A percentile compares a stretch with the other conserved stretches of the same genome.
Conservation (phyloP, 2,797 vertebrate species). For the Xenops minutus region DNA sequence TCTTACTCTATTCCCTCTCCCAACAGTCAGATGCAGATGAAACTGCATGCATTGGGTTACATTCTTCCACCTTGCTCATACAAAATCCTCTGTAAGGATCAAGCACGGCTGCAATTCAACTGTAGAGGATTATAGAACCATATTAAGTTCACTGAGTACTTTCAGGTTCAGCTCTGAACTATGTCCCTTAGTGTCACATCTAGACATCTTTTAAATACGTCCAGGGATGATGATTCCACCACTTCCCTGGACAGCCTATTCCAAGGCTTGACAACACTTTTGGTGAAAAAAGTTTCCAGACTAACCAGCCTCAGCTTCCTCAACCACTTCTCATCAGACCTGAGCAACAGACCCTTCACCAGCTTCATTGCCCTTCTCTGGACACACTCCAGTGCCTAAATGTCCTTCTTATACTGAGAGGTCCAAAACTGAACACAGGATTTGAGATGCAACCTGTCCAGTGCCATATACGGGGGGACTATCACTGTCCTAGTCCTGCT, state of each 20-base stretch:
- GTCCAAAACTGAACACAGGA: background rate
- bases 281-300: background rate
- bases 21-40: rapidly evolving
- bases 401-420: background rate
- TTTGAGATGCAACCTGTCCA: background rate
- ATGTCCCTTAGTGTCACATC: background rate
- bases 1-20: background rate
- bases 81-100: background rate
- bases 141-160: background rate
- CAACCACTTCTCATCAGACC: background rate
- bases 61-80: background rate
- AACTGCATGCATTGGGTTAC: rapidly evolving
- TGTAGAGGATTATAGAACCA: background rate
- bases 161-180: background rate
- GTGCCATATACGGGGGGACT: rapidly evolving
- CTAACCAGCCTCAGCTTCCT: background rate
- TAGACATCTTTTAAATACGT: background rate
- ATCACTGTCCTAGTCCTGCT: background rate
- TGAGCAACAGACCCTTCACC: background rate
- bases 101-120: background rate
- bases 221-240: background rate
- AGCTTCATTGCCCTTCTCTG: background rate
- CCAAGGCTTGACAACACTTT: background rate
- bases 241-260: background rate
- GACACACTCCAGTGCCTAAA: background rate